Conservation (phyloP, 2,797 vertebrate species). For the Girardinus metallicus region DNA sequence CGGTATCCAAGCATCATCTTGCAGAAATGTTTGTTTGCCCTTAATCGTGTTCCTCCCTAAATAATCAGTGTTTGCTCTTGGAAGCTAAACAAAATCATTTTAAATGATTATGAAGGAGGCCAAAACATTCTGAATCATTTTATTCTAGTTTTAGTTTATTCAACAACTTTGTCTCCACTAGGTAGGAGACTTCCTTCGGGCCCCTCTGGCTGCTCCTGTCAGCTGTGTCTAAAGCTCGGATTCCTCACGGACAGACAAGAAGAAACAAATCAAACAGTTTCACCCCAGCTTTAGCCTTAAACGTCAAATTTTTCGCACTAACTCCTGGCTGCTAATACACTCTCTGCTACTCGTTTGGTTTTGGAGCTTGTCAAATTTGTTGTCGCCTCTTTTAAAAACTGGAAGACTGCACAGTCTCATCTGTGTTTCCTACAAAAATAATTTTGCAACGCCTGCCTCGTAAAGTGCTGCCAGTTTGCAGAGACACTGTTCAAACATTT, state of each 20-base stretch:
- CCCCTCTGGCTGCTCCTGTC: background rate
- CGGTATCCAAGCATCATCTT: background rate
- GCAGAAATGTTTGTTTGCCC: background rate
- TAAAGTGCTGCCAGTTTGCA: conserved; percentile 34
- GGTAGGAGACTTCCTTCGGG: background rate
- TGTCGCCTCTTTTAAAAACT: conserved; percentile 29
- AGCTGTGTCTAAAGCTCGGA: conserved; percentile 39
- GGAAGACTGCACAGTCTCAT: conserved; percentile 18
- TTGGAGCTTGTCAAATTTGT: conserved; percentile 12
- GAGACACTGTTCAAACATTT: conserved; percentile 70
- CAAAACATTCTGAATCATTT: conserved; percentile 17
- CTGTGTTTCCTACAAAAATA: conserved; percentile 27
- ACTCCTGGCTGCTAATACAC: background rate
- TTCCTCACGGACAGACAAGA: background rate
- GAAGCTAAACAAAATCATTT: background rate
- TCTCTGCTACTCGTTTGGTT: background rate
- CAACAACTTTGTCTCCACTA: conserved; percentile 12
- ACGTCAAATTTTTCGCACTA: conserved; percentile 9
- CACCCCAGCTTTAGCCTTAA: background rate
- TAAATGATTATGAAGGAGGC: background rate
- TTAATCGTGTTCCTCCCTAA: background rate
- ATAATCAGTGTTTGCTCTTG: background rate
- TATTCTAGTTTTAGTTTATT: conserved; percentile 4
- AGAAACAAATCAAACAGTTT: background rate
- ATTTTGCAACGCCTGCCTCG: conserved; percentile 38